Evolutionary conservation across 2,113 vertebrate genomes (phyloP).

Genomic region (Numenius arquata): DNA sequence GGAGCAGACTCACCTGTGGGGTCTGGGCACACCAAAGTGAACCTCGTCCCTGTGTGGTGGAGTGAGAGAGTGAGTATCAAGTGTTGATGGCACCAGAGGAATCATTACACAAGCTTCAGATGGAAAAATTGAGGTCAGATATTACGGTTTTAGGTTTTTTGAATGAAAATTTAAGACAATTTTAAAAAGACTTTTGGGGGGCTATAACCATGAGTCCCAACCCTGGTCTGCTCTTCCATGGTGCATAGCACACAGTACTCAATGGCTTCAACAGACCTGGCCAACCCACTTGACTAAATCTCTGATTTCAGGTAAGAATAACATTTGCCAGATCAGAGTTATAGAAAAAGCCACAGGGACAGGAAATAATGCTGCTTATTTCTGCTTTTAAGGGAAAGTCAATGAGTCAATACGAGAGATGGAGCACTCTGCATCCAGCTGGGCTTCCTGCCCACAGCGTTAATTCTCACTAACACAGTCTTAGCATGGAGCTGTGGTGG

Average conservation of each 20-base stretch:
- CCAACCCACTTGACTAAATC: not conserved
- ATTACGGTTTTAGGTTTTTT: not conserved
- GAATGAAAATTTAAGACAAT: not conserved
- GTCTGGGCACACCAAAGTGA: not conserved
- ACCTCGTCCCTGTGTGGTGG: not conserved
- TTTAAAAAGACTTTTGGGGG: not conserved
- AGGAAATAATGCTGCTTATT: not conserved
- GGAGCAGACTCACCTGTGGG: not conserved
- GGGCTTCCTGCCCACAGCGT: fast-evolving
- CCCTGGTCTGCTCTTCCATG: not conserved
- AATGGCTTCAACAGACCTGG: not conserved
- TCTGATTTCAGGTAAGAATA: not conserved
- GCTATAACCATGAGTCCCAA: not conserved
- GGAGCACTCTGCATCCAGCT: not conserved
- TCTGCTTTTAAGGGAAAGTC: not conserved
- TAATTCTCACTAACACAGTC: fast-evolving
- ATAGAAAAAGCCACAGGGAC: not conserved
- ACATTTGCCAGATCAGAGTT: not conserved
- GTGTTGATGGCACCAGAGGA: not conserved
- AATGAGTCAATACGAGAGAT: fast-evolving
- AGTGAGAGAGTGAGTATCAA: not conserved
- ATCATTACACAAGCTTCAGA: not conserved
- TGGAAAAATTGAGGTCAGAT: not conserved
- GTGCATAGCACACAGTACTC: fast-evolving
- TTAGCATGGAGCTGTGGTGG: not conserved